Evolutionary conservation across 1,140 invertebrate genomes (phyloP), one percentile per base, ranked within the genome.

Genomic region (Pemphigus obesinymphae): DNA sequence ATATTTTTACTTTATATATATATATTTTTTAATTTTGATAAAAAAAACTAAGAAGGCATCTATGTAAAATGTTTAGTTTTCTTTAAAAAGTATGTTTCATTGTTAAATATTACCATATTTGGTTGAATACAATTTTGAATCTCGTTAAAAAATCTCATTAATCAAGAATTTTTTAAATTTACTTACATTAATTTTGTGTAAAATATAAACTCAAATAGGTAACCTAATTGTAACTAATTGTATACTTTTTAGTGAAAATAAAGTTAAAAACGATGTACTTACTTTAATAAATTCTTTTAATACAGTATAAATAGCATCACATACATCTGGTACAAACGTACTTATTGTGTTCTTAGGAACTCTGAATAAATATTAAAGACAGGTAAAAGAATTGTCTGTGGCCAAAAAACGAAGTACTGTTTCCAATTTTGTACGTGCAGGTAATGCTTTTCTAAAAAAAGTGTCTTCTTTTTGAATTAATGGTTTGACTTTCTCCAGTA

Each of bases 341-440:
- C 83, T 61, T 78, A 85, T 85, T 68, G 82, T 48, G 83, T 85
- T 84, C 83, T 84, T 85, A 23, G 85, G 85, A 80, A 85, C 81
- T 84, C 81, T 76, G 61, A 85, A 86, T 48, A 84, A 82, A 72
- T 86, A 85, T 61, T 84, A 84, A 43, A 86, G 66, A 83, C 83
- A 84, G 45, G 70, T 78, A 82, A 83, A 85, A 53, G 83, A 84
- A 84, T 85, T 85, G 45, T 23, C 72, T 23, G 72, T 29, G 8
- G 72, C 58, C 20, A 66, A 58, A 40, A 34, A 66, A 17, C 78
- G 29, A 26, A 81, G 43, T 34, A 53, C 58, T 34, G 63, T 37
- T 26, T 53, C 17, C 17, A 81, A 31, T 63, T 61, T 63, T 26
- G 26, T n/a, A n/a, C n/a, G n/a, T n/a, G 78, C 55, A 31, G 78